Percentiles rank a stretch among this genome's conserved stretches.
These are phyloP conservation scores for Microtus montanus DNA, from an alignment of 2,113 vertebrate species.

Conservation along the genomic window DNA sequence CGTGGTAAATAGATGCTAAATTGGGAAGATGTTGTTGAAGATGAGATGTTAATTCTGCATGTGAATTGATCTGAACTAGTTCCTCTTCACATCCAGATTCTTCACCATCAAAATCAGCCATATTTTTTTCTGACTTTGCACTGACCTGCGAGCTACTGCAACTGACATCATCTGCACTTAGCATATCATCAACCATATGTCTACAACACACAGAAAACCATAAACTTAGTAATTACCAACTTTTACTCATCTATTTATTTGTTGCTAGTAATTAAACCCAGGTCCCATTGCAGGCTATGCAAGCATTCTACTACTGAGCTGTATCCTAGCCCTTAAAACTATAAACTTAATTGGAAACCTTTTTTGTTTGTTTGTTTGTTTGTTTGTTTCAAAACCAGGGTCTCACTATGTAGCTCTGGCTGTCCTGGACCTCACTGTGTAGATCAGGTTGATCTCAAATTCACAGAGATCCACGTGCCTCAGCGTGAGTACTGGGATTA, in stretches of 20 bases:
- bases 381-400: neutral
- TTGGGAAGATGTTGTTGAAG: constrained; percentile 99
- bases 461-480: neutral
- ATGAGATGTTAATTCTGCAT: constrained; percentile 98
- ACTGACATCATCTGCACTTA: constrained; percentile 98
- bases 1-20: constrained; percentile 98
- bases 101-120: constrained; percentile 99
- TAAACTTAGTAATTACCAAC: constrained; percentile 44
- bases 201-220: constrained; percentile 83
- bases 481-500: neutral
- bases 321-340: neutral
- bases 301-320: neutral
- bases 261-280: neutral
- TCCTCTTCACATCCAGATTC: constrained; percentile 99
- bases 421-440: neutral
- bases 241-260: neutral
- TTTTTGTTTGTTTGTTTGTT: neutral
- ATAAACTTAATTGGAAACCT: no score
- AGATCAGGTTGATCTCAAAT: neutral
- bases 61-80: constrained; percentile 98
- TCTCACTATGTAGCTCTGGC: neutral
- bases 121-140: constrained; percentile 99
- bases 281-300: neutral
- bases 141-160: constrained; percentile 99
- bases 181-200: constrained; percentile 98